A percentile compares a stretch with the other conserved stretches of the same genome.
Evolutionary conservation across 2,888 invertebrate genomes (phyloP).

Genomic region (Allygus modestus): DNA sequence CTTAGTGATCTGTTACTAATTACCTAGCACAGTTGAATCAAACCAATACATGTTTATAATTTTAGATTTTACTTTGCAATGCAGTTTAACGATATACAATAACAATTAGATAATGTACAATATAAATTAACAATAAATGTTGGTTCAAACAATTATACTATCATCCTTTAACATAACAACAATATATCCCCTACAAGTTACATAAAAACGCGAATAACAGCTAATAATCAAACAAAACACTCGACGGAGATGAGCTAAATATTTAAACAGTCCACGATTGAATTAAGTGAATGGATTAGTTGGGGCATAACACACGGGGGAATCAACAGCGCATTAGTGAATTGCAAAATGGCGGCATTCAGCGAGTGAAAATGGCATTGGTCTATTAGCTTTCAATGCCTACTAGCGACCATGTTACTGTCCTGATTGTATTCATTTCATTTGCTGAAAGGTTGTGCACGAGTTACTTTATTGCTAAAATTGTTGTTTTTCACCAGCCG

Average conservation of each 20-base stretch:
- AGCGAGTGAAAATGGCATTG: background rate
- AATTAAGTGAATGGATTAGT: conserved; percentile 6
- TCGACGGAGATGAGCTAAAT: background rate
- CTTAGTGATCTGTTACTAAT: no score
- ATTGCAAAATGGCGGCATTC: conserved; percentile 11
- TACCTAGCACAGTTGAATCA: no score
- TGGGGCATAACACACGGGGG: background rate
- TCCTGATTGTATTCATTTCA: background rate
- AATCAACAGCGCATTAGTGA: conserved; percentile 14
- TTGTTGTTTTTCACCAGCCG: no score
- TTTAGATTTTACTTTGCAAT: no score
- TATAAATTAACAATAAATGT: no score
- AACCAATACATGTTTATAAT: no score
- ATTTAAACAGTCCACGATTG: background rate
- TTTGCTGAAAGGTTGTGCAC: background rate
- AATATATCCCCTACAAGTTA: no score
- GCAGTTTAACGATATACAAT: no score
- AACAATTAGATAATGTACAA: no score
- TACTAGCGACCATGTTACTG: background rate
- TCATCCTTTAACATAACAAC: no score
- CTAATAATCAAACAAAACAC: background rate
- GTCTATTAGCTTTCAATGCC: conserved; percentile 13
- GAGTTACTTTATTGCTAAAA: no score
- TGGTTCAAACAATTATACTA: no score
- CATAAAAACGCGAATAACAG: background rate